Conservation (phyloP, 2,797 vertebrate genomes). For the Ctenochaetus hawaiiensis region DNA sequence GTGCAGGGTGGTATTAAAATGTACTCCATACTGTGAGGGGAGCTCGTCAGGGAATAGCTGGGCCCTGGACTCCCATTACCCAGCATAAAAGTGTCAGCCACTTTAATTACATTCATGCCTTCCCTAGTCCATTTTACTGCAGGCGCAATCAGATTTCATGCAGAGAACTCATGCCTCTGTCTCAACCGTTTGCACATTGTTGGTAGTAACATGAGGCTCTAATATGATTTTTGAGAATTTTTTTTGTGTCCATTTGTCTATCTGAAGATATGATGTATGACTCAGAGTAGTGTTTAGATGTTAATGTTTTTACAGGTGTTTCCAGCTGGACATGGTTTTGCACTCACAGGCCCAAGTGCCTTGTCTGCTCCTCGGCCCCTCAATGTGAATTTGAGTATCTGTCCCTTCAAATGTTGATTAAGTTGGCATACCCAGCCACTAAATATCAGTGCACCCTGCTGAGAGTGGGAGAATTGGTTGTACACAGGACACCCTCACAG, state of each 20-base stretch:
- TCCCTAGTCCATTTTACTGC: conserved; percentile 83
- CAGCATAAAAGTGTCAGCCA: conserved; percentile 88
- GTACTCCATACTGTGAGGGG: conserved; percentile 87
- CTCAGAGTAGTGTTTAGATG: conserved; percentile 49
- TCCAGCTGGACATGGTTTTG: conserved; percentile 58
- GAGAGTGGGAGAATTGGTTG: conserved; percentile 57
- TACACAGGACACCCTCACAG: conserved; percentile 59
- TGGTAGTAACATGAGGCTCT: conserved; percentile 45
- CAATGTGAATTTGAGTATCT: conserved; percentile 70
- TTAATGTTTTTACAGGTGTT: conserved; percentile 63
- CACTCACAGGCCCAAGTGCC: conserved; percentile 52
- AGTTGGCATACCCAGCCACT: conserved; percentile 75
- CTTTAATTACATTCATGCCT: conserved; percentile 88
- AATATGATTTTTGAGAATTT: conserved; percentile 19
- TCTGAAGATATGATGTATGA: conserved; percentile 60
- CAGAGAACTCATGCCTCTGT: conserved; percentile 75
- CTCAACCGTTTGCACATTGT: conserved; percentile 64
- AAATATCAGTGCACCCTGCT: conserved; percentile 84
- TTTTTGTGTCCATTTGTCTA: conserved; percentile 2
- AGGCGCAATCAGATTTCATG: conserved; percentile 81
- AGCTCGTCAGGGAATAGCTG: conserved; percentile 89
- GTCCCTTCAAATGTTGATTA: conserved; percentile 76
- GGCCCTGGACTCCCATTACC: conserved; percentile 89
- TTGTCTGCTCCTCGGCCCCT: conserved; percentile 48
- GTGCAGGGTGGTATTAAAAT: conserved; percentile 96